A percentile compares a stretch with the other conserved stretches of the same genome.
phyloP scores from a whole-genome alignment of 2,888 invertebrate species.

The Hedya salicella region DNA sequence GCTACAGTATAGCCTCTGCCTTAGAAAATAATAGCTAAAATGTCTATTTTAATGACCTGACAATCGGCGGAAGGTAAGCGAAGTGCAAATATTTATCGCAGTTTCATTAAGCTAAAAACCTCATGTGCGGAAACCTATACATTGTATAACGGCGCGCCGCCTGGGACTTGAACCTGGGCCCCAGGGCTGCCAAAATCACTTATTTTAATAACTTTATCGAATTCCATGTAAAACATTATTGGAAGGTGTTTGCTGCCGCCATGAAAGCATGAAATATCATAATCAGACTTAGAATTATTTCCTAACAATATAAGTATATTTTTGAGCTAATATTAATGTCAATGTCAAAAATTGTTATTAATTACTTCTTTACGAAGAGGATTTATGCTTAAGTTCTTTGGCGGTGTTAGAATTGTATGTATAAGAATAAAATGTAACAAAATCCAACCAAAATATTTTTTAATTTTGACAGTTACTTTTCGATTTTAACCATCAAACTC shows the following conservation, averaged over 20 bases:
- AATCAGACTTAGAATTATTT: no score
- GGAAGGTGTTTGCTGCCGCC: neutral
- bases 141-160: constrained; percentile 36
- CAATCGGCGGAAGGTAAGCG: constrained; percentile 7
- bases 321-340: no score
- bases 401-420: no score
- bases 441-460: no score
- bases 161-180: constrained; percentile 20
- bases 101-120: constrained; percentile 42
- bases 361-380: no score
- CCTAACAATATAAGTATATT: no score
- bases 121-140: constrained; percentile 41
- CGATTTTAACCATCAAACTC: no score
- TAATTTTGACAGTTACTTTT: no score
- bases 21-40: neutral
- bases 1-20: neutral
- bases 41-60: constrained; percentile 11
- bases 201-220: constrained; percentile 24
- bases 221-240: constrained; percentile 19
- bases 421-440: no score
- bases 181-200: constrained; percentile 36
- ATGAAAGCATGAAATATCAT: neutral
- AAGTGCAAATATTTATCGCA: constrained; percentile 40
- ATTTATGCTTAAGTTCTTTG: no score
- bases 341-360: no score